Base-by-base conservation (phyloP, 2,888 invertebrate species). In the Luperina testacea region DNA sequence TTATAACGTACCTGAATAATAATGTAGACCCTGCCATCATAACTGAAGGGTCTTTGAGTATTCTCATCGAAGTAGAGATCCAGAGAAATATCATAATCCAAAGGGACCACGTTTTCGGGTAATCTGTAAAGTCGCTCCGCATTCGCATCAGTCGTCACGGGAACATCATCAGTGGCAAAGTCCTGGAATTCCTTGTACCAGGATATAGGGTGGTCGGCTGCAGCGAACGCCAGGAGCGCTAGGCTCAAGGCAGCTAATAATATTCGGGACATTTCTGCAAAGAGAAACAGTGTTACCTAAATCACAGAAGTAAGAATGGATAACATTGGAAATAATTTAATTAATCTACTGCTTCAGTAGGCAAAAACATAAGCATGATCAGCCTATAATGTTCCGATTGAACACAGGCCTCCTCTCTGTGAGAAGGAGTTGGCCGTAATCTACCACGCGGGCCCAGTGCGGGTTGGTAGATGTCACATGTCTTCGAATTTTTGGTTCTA, bases 1-100 rank as follows among this genome's bases (percentile, higher is more conserved):
- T 53, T 13, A 73, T 24, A 20, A 82, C 90, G 81, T 89, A 97
- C 97, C 92, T 95, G 92, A 80, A 97, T 92, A 67, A 91, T 83
- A 68, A 96, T 95, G 64, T 87, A 86, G 69, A 92, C 95, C 42
- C 80, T 90, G 53, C 97, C 97, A 86, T 96, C 95, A 84, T 93
- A 97, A 85, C 94, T 95, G 72, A 91, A 97, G 0, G 95, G 95
- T 20, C 90, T 93, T 11, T 95, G 94, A 4, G 89, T 87, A 63
- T 93, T 91, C 78, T 96, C 96, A 77, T 91, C 91, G 59, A 97
- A 97, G 81, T 91, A 96, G 0, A 97, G 88, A 84, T 96, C 95
- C 9, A 97, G 93, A 68, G 92, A 92, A 68, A 97, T 93, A 71
- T 97, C 95, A 74, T 96, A 97, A 45, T 94, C 93, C 15, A 95